Percentiles rank a stretch among this genome's conserved stretches.
Evolutionary conservation across 1,140 invertebrate genomes (phyloP).

Genomic region (Rhagoletis zephyria): DNA sequence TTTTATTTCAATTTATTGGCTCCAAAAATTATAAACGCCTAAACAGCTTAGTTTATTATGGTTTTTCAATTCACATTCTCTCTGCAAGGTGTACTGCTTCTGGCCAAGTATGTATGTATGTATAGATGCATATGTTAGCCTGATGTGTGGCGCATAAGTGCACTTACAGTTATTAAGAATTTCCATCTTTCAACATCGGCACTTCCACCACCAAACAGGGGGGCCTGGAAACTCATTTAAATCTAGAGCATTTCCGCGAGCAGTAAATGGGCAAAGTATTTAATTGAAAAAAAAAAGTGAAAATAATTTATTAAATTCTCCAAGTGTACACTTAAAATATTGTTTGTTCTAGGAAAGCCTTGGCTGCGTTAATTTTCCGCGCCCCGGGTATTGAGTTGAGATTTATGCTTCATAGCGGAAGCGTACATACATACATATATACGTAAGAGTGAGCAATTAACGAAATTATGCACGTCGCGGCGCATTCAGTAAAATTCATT

Average conservation of each 20-base stretch:
- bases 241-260: not conserved
- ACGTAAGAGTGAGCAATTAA: too few species aligned
- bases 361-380: not conserved
- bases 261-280: not conserved
- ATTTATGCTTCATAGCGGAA: not conserved
- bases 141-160: not conserved
- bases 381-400: not conserved
- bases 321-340: not conserved
- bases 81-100: not conserved
- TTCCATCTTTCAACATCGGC: not conserved
- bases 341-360: too few species aligned
- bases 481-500: too few species aligned
- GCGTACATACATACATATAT: too few species aligned
- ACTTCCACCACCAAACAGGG: not conserved
- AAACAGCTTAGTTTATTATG: too few species aligned
- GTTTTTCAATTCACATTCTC: not conserved
- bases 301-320: not conserved
- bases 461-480: too few species aligned
- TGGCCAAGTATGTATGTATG: not conserved
- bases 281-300: not conserved
- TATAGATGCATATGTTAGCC: too few species aligned
- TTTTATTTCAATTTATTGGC: too few species aligned
- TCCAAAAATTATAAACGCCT: too few species aligned
- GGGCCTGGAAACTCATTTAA: not conserved
- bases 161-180: constrained; percentile 5